Conservation (phyloP, 2,113 vertebrate genomes). For the Mormyrus lacerda region DNA sequence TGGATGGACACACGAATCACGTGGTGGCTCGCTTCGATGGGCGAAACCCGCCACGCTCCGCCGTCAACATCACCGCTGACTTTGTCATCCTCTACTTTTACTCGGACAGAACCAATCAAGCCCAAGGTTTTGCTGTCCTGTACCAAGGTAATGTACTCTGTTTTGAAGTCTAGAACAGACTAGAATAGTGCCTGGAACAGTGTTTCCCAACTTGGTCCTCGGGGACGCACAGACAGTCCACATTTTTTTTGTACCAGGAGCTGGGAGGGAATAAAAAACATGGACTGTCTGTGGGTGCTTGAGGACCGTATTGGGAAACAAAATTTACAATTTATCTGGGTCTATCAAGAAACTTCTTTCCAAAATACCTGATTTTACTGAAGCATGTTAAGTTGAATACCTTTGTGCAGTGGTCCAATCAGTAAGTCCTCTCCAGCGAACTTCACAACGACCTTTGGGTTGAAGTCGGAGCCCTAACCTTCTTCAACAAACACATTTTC, state of each 20-base stretch:
- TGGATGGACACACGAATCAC: conserved; percentile 78
- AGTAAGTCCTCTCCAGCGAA: neutral
- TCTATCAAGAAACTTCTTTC: neutral
- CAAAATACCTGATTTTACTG: neutral
- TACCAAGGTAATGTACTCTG: conserved; percentile 69
- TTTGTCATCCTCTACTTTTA: conserved; percentile 92
- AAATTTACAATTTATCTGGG: neutral
- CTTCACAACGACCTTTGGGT: neutral
- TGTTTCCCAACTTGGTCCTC: neutral
- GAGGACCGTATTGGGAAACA: neutral
- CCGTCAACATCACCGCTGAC: conserved; percentile 80
- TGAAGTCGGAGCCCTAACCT: neutral
- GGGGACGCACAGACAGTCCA: neutral
- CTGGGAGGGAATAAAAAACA: neutral
- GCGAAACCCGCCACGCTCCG: conserved; percentile 69
- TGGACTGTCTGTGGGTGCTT: neutral
- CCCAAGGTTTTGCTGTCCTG: conserved; percentile 83
- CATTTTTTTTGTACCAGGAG: neutral
- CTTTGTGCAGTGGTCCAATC: neutral
- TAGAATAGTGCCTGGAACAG: neutral
- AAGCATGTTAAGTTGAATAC: neutral
- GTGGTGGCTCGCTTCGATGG: conserved; percentile 84
- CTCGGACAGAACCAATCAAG: conserved; percentile 87
- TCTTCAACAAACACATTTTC: neutral
- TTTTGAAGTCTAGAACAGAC: neutral